Conservation (phyloP, 2,797 vertebrate genomes). For the Darevskia nairensis region DNA sequence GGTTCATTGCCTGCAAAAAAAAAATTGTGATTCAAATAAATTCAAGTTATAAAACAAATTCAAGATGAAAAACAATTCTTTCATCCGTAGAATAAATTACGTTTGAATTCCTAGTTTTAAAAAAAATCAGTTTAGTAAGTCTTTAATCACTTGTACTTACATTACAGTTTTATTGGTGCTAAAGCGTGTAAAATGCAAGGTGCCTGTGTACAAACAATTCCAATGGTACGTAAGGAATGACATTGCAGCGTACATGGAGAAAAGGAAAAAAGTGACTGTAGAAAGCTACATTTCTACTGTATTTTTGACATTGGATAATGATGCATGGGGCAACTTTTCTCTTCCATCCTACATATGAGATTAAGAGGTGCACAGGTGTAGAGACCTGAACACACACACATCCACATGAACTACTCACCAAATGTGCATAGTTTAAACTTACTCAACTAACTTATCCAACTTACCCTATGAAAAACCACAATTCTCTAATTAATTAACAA, state of each 20-base stretch:
- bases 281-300: background rate
- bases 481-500: too few relatives aligned
- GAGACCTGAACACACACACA: background rate
- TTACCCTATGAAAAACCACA: too few relatives aligned
- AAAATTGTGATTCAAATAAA: constrained; percentile 50
- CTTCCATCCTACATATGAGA: background rate
- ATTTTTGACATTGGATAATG: background rate
- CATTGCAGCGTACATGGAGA: too few relatives aligned
- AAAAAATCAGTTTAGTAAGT: constrained; percentile 40
- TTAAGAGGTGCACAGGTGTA: too few relatives aligned
- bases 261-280: background rate
- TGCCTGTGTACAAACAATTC: background rate
- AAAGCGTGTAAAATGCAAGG: background rate
- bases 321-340: background rate
- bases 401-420: too few relatives aligned
- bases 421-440: background rate
- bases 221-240: background rate
- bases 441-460: too few relatives aligned
- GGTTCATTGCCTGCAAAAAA: constrained; percentile 45
- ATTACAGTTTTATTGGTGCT: background rate
- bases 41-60: constrained; percentile 44
- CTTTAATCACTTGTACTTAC: constrained; percentile 12
- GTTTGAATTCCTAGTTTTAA: constrained; percentile 31
- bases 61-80: constrained; percentile 51
- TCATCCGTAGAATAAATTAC: constrained; percentile 16